These are phyloP conservation scores for Premnoplex brunnescens DNA, from an alignment of 2,797 vertebrate genomes.

Conservation along the genomic window DNA sequence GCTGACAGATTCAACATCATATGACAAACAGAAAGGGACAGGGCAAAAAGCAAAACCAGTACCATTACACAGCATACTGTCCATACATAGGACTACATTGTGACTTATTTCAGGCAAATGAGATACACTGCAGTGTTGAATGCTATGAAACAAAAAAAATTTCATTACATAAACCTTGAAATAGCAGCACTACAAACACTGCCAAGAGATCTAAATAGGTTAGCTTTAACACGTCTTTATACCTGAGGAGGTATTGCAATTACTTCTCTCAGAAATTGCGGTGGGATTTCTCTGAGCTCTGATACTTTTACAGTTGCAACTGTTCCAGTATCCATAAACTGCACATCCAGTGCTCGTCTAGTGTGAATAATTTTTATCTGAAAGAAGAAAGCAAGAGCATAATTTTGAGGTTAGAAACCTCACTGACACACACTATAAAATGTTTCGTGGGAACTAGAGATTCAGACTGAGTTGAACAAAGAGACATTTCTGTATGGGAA, in stretches of 20 bases:
- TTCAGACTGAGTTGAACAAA: background rate
- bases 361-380: slow-evolving; percentile 89
- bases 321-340: slow-evolving; percentile 86
- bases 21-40: background rate
- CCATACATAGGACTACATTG: fast-evolving
- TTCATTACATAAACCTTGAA: background rate
- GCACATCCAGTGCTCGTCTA: slow-evolving; percentile 86
- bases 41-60: background rate
- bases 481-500: background rate
- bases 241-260: slow-evolving; percentile 90
- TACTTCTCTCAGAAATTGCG: slow-evolving; percentile 80
- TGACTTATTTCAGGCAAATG: background rate
- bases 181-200: background rate
- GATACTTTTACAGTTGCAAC: slow-evolving; percentile 87
- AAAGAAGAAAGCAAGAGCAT: background rate
- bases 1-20: background rate
- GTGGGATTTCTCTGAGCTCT: slow-evolving; percentile 89
- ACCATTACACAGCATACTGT: background rate
- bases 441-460: background rate
- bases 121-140: background rate
- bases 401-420: background rate
- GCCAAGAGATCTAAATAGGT: background rate
- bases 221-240: background rate
- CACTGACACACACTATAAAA: background rate
- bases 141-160: background rate